A percentile compares a stretch with the other conserved stretches of the same genome.
phyloP scores from a whole-genome alignment of 2,797 vertebrate species.

The Mycteria americana region DNA sequence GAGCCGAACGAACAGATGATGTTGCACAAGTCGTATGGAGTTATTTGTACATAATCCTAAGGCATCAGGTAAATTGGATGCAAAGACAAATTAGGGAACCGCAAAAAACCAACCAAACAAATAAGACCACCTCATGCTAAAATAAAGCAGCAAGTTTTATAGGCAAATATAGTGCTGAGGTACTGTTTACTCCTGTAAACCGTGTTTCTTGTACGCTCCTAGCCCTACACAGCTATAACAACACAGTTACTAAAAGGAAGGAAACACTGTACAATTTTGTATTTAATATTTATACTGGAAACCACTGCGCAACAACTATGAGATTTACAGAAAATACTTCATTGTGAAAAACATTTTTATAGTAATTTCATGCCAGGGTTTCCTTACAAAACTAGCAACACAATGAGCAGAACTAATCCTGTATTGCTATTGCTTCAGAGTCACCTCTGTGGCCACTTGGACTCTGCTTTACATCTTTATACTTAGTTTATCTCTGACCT shows the following conservation, averaged over 20 bases:
- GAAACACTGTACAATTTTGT: not conserved
- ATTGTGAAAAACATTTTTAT: not conserved
- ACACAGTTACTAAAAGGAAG: not conserved
- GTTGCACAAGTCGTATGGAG: not conserved
- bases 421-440: not conserved
- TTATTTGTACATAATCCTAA: not conserved
- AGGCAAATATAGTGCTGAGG: not conserved
- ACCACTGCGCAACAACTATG: not conserved
- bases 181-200: not conserved
- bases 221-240: not conserved
- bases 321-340: not conserved
- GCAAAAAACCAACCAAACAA: not conserved
- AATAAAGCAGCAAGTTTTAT: not conserved
- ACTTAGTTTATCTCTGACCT: constrained; percentile 6
- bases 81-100: not conserved
- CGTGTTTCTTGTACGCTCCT: not conserved
- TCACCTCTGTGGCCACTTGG: not conserved
- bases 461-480: not conserved
- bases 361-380: not conserved
- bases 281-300: not conserved
- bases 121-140: not conserved
- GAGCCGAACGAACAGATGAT: not conserved
- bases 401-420: not conserved
- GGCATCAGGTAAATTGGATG: not conserved
- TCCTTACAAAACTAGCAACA: not conserved